These are phyloP conservation scores for Agrotis segetum DNA, from an alignment of 2,888 invertebrate genomes.

Conservation along the genomic window DNA sequence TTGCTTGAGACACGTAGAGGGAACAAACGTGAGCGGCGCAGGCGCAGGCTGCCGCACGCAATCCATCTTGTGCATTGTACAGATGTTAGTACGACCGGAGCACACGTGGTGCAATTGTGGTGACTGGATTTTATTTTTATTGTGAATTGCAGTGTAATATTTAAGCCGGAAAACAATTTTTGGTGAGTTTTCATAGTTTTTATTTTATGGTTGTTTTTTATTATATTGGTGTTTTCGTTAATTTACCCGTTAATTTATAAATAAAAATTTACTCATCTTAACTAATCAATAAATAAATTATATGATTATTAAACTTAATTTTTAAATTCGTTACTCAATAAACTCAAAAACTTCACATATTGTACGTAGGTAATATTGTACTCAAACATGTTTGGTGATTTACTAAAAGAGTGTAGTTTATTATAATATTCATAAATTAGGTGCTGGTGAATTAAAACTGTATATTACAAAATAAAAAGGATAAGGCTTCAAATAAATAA, in stretches of 20 bases:
- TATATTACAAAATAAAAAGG: no score
- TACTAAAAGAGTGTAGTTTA: no score
- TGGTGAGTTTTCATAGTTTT: slow-evolving; percentile 38
- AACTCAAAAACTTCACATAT: no score
- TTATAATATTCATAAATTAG: no score
- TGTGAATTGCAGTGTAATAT: slow-evolving; percentile 51
- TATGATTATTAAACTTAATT: no score
- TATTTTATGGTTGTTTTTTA: neutral
- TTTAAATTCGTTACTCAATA: no score
- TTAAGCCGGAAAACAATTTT: slow-evolving; percentile 21
- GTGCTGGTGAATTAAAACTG: no score
- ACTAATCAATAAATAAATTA: no score
- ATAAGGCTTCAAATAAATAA: no score
- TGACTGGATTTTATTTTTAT: slow-evolving; percentile 36
- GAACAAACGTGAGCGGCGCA: slow-evolving; percentile 68
- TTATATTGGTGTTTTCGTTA: neutral
- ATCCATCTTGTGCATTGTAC: slow-evolving; percentile 46
- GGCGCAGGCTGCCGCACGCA: slow-evolving; percentile 42
- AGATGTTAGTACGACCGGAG: slow-evolving; percentile 44
- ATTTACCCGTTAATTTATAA: neutral
- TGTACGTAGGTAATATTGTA: no score
- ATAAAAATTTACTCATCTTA: no score
- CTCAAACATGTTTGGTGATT: no score
- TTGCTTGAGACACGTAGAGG: slow-evolving; percentile 62
- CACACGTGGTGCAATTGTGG: slow-evolving; percentile 51